These are phyloP conservation scores for Chaetophractus vellerosus DNA, from an alignment of 2,797 vertebrate genomes.

Conservation along the genomic window DNA sequence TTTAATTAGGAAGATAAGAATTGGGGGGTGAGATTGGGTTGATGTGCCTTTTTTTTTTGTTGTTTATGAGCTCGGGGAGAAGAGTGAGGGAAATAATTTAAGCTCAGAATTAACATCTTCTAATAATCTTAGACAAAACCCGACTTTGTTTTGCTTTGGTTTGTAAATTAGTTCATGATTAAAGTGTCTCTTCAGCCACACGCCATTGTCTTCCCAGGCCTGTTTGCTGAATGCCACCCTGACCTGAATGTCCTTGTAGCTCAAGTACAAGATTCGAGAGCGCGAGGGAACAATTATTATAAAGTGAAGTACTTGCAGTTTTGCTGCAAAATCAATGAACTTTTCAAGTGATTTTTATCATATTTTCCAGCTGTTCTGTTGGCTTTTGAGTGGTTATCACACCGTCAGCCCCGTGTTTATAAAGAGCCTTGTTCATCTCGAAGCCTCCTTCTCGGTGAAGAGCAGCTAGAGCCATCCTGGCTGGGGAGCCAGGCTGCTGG, in stretches of 20 bases:
- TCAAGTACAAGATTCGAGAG: conserved; percentile 91
- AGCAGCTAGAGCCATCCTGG: conserved; percentile 64
- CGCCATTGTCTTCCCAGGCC: conserved; percentile 90
- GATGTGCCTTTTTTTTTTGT: conserved; percentile 58
- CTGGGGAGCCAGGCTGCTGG: conserved; percentile 19
- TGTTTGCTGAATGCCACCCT: conserved; percentile 88
- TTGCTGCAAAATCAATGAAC: conserved; percentile 93
- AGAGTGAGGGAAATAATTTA: conserved; percentile 87
- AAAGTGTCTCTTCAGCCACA: conserved; percentile 91
- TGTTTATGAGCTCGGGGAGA: conserved; percentile 76
- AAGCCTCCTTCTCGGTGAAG: conserved; percentile 81
- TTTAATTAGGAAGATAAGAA: conserved; percentile 91
- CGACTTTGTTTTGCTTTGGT: conserved; percentile 92
- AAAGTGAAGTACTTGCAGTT: conserved; percentile 93
- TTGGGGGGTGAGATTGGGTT: neutral
- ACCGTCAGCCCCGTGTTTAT: conserved; percentile 85
- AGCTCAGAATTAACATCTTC: conserved; percentile 92
- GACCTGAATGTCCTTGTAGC: conserved; percentile 90
- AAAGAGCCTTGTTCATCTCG: conserved; percentile 85
- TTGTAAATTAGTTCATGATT: conserved; percentile 94
- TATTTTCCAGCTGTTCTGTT: conserved; percentile 91
- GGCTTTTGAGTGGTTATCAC: conserved; percentile 87
- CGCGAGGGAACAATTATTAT: conserved; percentile 91
- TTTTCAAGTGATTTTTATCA: conserved; percentile 93
- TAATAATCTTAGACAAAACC: conserved; percentile 93